Base-by-base conservation (phyloP, 2,888 invertebrate genomes). In the Mystacides longicornis region DNA sequence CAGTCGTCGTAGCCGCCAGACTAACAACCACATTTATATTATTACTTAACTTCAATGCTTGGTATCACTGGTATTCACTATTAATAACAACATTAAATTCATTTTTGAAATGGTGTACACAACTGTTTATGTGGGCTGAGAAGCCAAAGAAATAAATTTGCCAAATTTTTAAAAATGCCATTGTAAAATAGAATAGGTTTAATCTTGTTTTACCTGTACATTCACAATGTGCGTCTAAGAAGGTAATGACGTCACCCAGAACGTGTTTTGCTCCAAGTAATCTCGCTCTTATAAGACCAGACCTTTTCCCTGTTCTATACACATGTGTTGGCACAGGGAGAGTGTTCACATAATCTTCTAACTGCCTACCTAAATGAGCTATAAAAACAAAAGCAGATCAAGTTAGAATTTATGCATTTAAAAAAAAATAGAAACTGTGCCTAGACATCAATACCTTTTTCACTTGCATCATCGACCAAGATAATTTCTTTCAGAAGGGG, bases 221-320 rank as follows among this genome's bases (percentile, higher is more conserved):
- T 72, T 99, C 98, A 71, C 97, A 98, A 71, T 99, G 98, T 1
- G 97, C 96, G 71, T 99, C 99, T 55, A 99, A 77, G 77, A 99
- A 99, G 14, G 96, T 97, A 64, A 96, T 87, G 52, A 93, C 89
- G 72, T 93, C 86, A 56, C 96, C 97, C 65, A 82, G 86, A 5
- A 93, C 94, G 69, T 92, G 87, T 68, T 90, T 89, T 49, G 96
- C 96, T 61, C 99, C 99, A 64, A 94, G 77, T 58, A 99, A 80
- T 63, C 99, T 81, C 3, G 99, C 98, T 63, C 98, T 81, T 66
- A 99, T 99, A 58, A 99, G 78, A 22, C 99, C 99, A 3, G 96
- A 96, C 62, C 99, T 83, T 68, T 89, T 89, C 65, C 88, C 87
- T 9, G 96, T 95, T 56, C 99, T 83, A 68, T 92, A 83, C 55